phyloP scores from a whole-genome alignment of 2,888 invertebrate species.

The Cheilosia soror region DNA sequence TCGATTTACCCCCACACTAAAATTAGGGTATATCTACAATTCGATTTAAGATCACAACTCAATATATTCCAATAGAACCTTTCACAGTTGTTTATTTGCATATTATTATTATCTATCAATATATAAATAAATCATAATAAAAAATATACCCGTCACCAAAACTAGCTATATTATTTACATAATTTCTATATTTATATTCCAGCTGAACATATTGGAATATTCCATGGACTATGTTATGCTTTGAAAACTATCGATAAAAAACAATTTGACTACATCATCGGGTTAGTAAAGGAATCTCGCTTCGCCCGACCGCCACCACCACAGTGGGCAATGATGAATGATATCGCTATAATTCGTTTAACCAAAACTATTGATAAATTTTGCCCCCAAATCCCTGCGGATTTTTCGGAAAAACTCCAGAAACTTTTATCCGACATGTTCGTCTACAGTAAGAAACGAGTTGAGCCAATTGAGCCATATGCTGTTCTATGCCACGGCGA shows the following conservation, averaged over 20 bases:
- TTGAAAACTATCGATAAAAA: constrained; percentile 77
- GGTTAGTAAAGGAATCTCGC: constrained; percentile 79
- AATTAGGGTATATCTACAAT: too few species aligned
- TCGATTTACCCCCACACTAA: too few species aligned
- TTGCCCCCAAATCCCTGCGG: constrained; percentile 78
- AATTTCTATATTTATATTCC: background rate
- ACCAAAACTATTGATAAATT: constrained; percentile 70
- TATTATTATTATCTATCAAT: too few species aligned
- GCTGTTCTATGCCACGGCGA: constrained; percentile 82
- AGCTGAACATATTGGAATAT: constrained; percentile 80
- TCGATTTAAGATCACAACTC: too few species aligned
- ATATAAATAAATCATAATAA: background rate
- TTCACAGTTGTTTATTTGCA: too few species aligned
- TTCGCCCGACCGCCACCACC: constrained; percentile 73
- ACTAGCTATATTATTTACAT: background rate
- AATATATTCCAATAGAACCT: too few species aligned
- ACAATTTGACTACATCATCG: constrained; percentile 77
- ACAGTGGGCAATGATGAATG: constrained; percentile 74
- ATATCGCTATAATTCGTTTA: constrained; percentile 73
- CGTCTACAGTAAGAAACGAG: constrained; percentile 78
- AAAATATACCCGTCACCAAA: background rate
- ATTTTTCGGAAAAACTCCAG: constrained; percentile 77
- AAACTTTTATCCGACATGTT: constrained; percentile 70
- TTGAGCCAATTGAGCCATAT: constrained; percentile 80
- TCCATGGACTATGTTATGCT: constrained; percentile 82